phyloP scores from a whole-genome alignment of 2,888 invertebrate species.

The Orthosia cruda region DNA sequence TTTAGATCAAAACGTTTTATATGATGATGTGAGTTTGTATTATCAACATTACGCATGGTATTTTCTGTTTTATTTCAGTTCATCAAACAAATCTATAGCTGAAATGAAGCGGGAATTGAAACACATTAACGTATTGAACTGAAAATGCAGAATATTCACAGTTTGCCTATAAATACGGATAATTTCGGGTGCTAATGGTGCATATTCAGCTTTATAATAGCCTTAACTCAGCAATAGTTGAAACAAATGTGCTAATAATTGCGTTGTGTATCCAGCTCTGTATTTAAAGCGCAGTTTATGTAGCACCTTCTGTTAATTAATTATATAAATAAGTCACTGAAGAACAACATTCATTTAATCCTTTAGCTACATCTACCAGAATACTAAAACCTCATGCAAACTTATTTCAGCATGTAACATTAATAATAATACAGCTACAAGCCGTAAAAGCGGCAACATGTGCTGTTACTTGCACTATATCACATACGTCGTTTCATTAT shows the following conservation, averaged over 20 bases:
- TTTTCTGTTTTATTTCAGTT: constrained; percentile 21
- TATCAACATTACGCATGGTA: not conserved
- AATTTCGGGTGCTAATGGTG: constrained; percentile 65
- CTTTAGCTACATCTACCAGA: constrained; percentile 13
- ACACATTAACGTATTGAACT: constrained; percentile 72
- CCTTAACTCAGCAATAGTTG: constrained; percentile 58
- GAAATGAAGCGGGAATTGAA: constrained; percentile 78
- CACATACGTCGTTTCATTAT: constrained; percentile 54
- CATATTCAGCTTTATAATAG: constrained; percentile 50
- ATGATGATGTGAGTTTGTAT: constrained; percentile 3
- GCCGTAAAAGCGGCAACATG: constrained; percentile 50
- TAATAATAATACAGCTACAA: constrained; percentile 44
- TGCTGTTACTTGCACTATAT: constrained; percentile 57
- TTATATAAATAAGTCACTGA: not conserved
- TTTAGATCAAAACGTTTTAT: constrained; percentile 33
- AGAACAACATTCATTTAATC: constrained; percentile 20
- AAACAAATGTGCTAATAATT: constrained; percentile 61
- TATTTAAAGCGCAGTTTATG: constrained; percentile 40
- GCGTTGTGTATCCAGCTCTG: constrained; percentile 25
- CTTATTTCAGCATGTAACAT: constrained; percentile 35
- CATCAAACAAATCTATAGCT: constrained; percentile 74
- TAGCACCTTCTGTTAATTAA: constrained; percentile 24
- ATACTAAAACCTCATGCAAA: constrained; percentile 16
- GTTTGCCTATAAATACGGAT: constrained; percentile 69
- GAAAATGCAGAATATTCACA: constrained; percentile 63